Base-by-base conservation (phyloP, 2,888 invertebrate species). In the Matsumyia berberina region DNA sequence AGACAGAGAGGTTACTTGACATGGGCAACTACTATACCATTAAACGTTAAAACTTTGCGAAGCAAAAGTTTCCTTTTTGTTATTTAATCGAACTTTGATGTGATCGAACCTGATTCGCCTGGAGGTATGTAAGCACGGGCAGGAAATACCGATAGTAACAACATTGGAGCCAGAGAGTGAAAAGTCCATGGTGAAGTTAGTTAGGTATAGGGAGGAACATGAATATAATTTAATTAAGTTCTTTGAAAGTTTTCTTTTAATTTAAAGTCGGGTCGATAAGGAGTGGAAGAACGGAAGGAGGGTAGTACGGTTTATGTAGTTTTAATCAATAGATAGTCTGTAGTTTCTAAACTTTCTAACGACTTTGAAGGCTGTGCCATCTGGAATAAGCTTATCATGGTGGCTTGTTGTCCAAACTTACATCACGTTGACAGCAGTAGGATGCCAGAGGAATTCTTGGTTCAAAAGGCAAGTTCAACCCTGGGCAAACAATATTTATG, bases 1-100 rank as follows among this genome's bases (percentile, higher is more conserved):
- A n/a, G n/a, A n/a, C n/a, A 39, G 31, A 17, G 2, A 46, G 15
- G 46, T 66, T 33, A 8, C 42, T 55, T 37, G 67, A 62, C 24
- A 51, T 46, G 66, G 53, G 17, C 12, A 39, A 57, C 55, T 51
- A 19, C 19, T 15, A 55, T 15, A 73, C 67, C n/a, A 78, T 78
- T 70, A 72, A 55, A 69, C 37, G 66, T 60, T 67, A 46, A 66
- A 78, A 53, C 51, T 53, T 57, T 66, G 29, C 8, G 55, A 49
- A 73, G 74, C 51, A 69, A 79, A 83, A 79, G 62, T 64, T 83
- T 49, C 31, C 60, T 73, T 74, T 72, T 44, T 73, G 64, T 69
- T 72, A 51, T 70, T 78, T 82, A 72, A 82, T 83, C 60, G 78
- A 83, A 83, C 55, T 67, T 74, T 69, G 79, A 73, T 83, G 83